Evolutionary conservation across 2,888 invertebrate species (phyloP).

Genomic region (Synergus umbraculus): DNA sequence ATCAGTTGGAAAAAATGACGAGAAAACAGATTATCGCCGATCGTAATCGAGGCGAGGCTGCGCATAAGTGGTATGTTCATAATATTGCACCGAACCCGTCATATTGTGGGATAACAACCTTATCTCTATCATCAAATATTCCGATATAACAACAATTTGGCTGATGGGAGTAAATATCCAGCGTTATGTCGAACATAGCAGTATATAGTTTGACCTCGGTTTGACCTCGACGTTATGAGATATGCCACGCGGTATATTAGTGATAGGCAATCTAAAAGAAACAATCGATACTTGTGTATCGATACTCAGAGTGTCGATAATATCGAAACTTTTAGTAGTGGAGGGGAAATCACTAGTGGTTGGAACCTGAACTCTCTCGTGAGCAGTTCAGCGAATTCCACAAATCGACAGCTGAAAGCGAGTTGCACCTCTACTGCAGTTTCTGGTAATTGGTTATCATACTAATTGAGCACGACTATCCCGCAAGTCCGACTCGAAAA

Average conservation of each 20-base stretch:
- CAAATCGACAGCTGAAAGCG: neutral
- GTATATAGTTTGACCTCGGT: too few species aligned
- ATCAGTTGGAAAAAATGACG: neutral
- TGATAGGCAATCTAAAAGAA: too few species aligned
- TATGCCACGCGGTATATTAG: neutral
- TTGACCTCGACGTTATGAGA: neutral
- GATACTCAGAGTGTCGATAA: too few species aligned
- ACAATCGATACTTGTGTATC: too few species aligned
- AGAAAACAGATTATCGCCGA: neutral
- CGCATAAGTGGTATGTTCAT: neutral
- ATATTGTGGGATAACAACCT: neutral
- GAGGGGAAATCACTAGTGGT: too few species aligned
- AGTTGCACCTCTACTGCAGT: neutral
- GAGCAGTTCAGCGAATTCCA: neutral
- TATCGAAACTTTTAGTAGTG: too few species aligned
- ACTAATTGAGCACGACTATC: constrained; percentile 7
- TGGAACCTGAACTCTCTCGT: neutral
- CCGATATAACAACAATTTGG: neutral
- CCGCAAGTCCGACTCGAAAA: neutral
- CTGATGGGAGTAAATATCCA: neutral
- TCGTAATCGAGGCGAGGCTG: neutral
- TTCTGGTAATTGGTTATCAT: neutral
- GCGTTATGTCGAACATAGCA: neutral
- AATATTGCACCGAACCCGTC: neutral
- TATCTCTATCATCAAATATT: neutral